phyloP scores from a whole-genome alignment of 1,140 invertebrate species.

The Drosophila lini region DNA sequence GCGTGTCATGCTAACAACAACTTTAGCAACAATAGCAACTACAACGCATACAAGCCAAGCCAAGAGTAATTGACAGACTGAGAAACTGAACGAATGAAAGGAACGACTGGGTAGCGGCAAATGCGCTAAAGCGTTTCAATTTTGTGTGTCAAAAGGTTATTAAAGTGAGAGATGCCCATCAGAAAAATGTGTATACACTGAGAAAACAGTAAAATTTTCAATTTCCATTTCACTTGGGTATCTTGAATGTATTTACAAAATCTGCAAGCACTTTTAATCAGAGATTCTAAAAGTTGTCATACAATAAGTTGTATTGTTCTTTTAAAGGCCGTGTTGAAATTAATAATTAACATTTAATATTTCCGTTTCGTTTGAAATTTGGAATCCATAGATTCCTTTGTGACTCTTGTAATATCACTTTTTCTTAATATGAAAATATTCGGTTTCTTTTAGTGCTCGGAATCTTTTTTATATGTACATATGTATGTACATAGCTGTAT shows the following conservation, averaged over 20 bases:
- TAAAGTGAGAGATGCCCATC: slow-evolving; percentile 60
- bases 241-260: no score
- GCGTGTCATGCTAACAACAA: slow-evolving; percentile 54
- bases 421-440: background rate
- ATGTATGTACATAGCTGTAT: background rate
- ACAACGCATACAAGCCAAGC: slow-evolving; percentile 1
- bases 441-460: background rate
- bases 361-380: no score
- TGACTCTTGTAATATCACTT: background rate
- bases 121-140: slow-evolving; percentile 75
- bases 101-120: slow-evolving; percentile 41
- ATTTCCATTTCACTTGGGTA: no score
- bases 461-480: background rate
- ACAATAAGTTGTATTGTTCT: no score
- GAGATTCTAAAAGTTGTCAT: no score
- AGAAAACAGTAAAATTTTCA: background rate
- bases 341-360: no score
- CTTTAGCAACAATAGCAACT: slow-evolving; percentile 9
- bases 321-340: no score
- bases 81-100: slow-evolving; percentile 19
- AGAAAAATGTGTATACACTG: slow-evolving; percentile 17
- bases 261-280: no score
- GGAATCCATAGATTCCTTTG: background rate
- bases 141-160: slow-evolving; percentile 80
- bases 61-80: slow-evolving; percentile 21